Evolutionary conservation across 2,888 invertebrate genomes (phyloP).

Genomic region (Amphiduros pacificus): DNA sequence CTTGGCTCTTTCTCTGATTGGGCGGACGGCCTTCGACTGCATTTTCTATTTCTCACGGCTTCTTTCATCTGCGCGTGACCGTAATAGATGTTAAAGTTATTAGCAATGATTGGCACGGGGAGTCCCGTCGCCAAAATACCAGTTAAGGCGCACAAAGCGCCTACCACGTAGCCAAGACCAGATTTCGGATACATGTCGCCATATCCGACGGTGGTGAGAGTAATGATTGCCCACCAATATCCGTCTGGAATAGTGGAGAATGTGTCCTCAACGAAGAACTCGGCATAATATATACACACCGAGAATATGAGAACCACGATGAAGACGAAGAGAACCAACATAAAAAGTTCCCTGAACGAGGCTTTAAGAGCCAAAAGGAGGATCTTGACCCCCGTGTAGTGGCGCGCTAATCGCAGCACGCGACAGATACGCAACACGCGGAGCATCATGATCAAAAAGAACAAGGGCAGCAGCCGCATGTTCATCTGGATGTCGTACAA

Average conservation of each 20-base stretch:
- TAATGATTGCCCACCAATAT: conserved; percentile 46
- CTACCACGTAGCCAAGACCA: conserved; percentile 40
- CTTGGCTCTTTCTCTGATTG: conserved; percentile 1
- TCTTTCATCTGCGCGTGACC: conserved; percentile 29
- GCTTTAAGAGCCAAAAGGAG: conserved; percentile 36
- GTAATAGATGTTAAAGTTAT: conserved; percentile 41
- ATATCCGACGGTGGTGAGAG: conserved; percentile 45
- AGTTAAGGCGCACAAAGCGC: conserved; percentile 42
- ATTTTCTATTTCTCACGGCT: conserved; percentile 22
- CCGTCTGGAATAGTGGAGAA: conserved; percentile 34
- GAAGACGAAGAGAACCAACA: conserved; percentile 36
- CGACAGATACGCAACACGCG: conserved; percentile 35
- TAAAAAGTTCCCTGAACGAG: conserved; percentile 32
- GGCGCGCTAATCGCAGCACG: conserved; percentile 36
- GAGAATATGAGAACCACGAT: conserved; percentile 39
- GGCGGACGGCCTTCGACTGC: neutral
- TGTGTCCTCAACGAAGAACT: conserved; percentile 34
- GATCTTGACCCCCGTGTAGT: conserved; percentile 38
- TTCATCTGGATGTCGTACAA: conserved; percentile 22
- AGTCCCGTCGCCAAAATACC: conserved; percentile 45
- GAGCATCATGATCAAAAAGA: conserved; percentile 31
- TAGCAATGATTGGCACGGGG: conserved; percentile 48
- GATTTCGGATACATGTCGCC: conserved; percentile 45
- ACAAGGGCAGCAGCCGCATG: conserved; percentile 26
- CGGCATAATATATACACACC: conserved; percentile 37